Percentiles rank a stretch among this genome's conserved stretches.
Evolutionary conservation across 2,888 invertebrate genomes (phyloP).

Genomic region (Helicoverpa assulta): DNA sequence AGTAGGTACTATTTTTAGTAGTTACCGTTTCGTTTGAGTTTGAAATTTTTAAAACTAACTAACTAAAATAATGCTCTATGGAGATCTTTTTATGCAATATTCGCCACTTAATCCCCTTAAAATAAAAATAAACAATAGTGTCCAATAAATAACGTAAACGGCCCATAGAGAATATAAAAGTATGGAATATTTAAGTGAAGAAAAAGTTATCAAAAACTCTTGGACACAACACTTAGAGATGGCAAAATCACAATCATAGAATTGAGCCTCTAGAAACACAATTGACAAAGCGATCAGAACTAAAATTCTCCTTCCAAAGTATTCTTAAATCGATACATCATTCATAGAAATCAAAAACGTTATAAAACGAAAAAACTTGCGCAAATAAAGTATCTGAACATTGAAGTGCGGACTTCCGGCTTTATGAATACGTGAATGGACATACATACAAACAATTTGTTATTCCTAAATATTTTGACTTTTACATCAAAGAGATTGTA

Average conservation of each 20-base stretch:
- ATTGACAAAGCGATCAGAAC: conserved; percentile 30
- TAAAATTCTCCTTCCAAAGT: conserved; percentile 62
- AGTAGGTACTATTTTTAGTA: no score
- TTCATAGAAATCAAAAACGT: conserved; percentile 57
- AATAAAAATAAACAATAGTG: no score
- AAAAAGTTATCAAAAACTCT: conserved; percentile 3
- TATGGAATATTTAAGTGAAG: not conserved
- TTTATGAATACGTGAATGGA: conserved; percentile 62
- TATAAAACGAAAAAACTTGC: conserved; percentile 64
- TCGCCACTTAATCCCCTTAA: no score
- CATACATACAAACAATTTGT: conserved; percentile 75
- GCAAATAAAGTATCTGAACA: conserved; percentile 60
- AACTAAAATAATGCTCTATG: no score
- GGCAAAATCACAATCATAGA: conserved; percentile 22
- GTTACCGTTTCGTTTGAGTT: no score
- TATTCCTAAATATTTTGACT: conserved; percentile 84
- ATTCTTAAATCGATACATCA: conserved; percentile 75
- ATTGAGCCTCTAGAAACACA: conserved; percentile 27
- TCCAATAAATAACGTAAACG: no score
- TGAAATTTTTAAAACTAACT: no score
- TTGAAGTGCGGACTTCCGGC: conserved; percentile 81
- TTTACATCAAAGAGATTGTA: conserved; percentile 63
- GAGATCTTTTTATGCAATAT: no score
- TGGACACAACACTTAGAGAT: not conserved
- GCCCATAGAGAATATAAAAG: not conserved